These are phyloP conservation scores for Chrysemys picta DNA, from an alignment of 2,113 vertebrate genomes.

Conservation along the genomic window DNA sequence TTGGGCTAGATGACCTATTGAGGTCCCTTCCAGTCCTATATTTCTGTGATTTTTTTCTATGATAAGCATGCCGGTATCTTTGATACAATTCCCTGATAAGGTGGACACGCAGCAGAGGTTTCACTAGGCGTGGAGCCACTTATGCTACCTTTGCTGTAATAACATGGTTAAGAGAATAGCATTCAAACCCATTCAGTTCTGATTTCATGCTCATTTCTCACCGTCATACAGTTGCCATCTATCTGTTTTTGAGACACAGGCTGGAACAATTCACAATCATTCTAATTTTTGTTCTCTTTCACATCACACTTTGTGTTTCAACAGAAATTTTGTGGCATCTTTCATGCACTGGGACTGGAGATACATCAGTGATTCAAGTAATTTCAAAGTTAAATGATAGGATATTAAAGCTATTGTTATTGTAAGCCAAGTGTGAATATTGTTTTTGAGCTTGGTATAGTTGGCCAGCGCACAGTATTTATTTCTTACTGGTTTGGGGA, in stretches of 20 bases:
- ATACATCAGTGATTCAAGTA: background rate
- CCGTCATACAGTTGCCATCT: background rate
- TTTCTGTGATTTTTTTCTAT: background rate
- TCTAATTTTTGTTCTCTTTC: background rate
- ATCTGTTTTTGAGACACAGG: background rate
- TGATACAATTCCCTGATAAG: background rate
- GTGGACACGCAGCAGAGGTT: background rate
- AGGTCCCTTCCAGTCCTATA: background rate
- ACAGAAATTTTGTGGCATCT: background rate
- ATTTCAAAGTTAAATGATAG: background rate
- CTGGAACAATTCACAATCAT: background rate
- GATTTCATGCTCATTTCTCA: background rate
- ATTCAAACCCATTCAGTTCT: background rate
- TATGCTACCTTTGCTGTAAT: background rate
- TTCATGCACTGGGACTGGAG: background rate
- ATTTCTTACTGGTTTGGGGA: background rate
- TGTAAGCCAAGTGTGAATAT: background rate
- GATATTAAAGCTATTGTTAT: background rate
- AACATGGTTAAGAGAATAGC: background rate
- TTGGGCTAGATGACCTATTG: background rate
- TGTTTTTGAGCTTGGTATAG: background rate
- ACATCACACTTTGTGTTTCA: background rate
- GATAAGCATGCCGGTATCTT: background rate
- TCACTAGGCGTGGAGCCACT: background rate
- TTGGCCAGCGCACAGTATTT: fast-evolving